phyloP scores from a whole-genome alignment of 2,888 invertebrate genomes.

The Trichogramma evanescens region DNA sequence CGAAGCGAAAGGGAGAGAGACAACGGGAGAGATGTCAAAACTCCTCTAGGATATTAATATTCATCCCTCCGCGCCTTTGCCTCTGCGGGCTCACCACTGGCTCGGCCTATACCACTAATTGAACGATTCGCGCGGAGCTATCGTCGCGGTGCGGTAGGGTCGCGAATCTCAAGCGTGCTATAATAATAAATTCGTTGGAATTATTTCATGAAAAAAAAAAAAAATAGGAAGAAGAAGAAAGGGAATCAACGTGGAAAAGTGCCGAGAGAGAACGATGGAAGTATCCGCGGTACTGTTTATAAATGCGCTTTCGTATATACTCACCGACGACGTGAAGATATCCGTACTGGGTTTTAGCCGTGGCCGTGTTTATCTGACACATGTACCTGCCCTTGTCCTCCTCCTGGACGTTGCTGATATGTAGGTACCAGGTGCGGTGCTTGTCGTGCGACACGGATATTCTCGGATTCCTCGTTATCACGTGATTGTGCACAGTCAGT shows the following conservation, averaged over 20 bases:
- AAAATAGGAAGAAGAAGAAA: neutral
- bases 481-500: constrained; percentile 87
- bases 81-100: too few species aligned
- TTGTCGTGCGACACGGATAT: constrained; percentile 89
- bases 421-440: constrained; percentile 87
- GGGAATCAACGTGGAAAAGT: neutral
- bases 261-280: neutral
- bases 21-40: constrained; percentile 39
- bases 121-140: constrained; percentile 12
- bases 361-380: constrained; percentile 91
- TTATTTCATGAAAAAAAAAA: neutral
- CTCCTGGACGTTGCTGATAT: constrained; percentile 85
- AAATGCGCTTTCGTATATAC: constrained; percentile 30
- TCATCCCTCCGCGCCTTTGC: too few species aligned
- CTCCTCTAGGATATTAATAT: constrained; percentile 44
- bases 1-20: neutral
- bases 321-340: constrained; percentile 88
- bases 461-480: constrained; percentile 85
- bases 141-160: neutral
- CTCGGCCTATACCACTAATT: constrained; percentile 5
- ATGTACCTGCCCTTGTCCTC: constrained; percentile 88
- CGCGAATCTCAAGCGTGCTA: neutral
- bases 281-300: neutral
- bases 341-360: constrained; percentile 87
- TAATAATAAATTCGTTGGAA: neutral